A percentile compares a stretch with the other conserved stretches of the same genome.
Evolutionary conservation across 2,888 invertebrate species (phyloP).

Genomic region (Agriotes lineatus): DNA sequence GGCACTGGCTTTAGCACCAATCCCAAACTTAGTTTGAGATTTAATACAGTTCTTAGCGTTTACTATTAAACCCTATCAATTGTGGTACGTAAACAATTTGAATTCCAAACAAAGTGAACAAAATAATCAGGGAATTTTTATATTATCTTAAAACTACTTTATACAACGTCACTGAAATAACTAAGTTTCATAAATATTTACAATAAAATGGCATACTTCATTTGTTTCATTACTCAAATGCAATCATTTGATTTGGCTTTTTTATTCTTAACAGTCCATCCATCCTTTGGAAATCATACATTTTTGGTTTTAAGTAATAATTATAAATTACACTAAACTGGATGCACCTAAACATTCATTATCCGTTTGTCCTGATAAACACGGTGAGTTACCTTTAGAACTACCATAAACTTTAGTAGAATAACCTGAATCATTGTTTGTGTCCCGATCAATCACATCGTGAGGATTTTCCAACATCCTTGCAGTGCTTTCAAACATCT

Average conservation of each 20-base stretch:
- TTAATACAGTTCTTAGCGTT: neutral
- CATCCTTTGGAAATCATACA: neutral
- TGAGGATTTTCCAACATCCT: conserved; percentile 59
- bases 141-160: neutral
- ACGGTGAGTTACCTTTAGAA: conserved; percentile 83
- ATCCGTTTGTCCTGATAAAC: conserved; percentile 71
- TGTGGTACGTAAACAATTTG: neutral
- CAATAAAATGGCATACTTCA: conserved; percentile 9
- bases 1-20: conserved; percentile 36
- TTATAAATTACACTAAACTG: conserved; percentile 72
- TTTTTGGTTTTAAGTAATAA: conserved; percentile 21
- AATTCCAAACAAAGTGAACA: neutral
- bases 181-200: neutral
- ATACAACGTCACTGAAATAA: neutral
- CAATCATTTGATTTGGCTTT: neutral
- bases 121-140: neutral
- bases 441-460: conserved; percentile 71
- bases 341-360: conserved; percentile 70
- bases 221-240: neutral
- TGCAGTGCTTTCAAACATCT: conserved; percentile 59
- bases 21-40: conserved; percentile 3
- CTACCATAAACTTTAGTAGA: conserved; percentile 86
- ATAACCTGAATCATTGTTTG: conserved; percentile 88
- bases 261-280: neutral
- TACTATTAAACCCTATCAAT: neutral